Base-by-base conservation (phyloP, 2,888 invertebrate species). In the Drosophila nr. perissopoda region DNA sequence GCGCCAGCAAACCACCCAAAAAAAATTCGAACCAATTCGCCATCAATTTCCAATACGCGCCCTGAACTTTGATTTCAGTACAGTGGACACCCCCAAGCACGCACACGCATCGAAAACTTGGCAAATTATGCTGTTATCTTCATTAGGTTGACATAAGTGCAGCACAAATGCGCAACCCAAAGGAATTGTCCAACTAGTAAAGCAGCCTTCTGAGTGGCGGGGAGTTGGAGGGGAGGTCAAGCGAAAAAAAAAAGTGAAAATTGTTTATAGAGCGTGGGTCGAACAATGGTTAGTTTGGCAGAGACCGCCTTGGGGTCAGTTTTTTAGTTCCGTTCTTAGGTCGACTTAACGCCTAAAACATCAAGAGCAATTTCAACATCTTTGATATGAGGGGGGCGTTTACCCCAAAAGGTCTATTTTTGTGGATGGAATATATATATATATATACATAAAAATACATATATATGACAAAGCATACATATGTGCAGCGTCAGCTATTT, bases 101-200 rank as follows among this genome's bases (percentile, higher is more conserved):
- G n/a, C 54, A 25, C 63, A 38, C 21, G 53, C 51, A n/a, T 54
- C 27, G 67, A 63, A 57, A 80, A 78, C 71, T 83, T 78, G 72
- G 69, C 87, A 86, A 89, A 86, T 89, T 87, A 87, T 89, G 79
- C 87, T 90, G 89, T 88, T 88, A 90, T 90, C 90, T 90, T 88
- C 90, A 90, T 88, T 88, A 88, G 87, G 83, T 73, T 83, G 82
- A 86, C 90, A 90, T 88, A 88, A 88, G 90, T 81, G 87, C 75
- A 82, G 74, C 89, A 77, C 89, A 89, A 91, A 90, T 90, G 87
- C 83, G 86, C 82, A 61, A 81, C 86, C 83, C 87, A 84, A 73
- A 87, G 90, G 90, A 82, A 82, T 86, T 81, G 76, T 21, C 34
- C 33, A 49, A 18, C n/a, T 52, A 65, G 63, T 31, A 31, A 25